phyloP scores from a whole-genome alignment of 1,140 invertebrate genomes.

The Arctopsyche grandis region DNA sequence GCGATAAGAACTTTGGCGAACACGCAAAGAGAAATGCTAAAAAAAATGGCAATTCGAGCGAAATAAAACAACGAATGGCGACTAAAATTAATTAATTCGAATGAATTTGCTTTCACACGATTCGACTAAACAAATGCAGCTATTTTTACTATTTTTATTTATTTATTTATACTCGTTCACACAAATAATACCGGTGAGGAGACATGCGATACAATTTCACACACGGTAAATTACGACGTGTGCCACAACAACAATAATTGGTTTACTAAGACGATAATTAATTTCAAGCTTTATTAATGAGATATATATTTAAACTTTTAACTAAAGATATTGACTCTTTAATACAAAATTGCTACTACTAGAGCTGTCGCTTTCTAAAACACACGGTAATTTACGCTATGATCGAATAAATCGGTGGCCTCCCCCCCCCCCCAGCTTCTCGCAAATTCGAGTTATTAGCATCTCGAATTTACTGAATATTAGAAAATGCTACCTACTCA shows the following conservation, averaged over 20 bases:
- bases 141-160: not conserved
- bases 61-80: not conserved
- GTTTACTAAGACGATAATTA: not conserved
- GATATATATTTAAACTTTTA: too few relatives aligned
- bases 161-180: not conserved
- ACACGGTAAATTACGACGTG: not conserved
- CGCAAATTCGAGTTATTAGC: too few relatives aligned
- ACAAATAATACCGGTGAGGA: not conserved
- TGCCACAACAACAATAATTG: not conserved
- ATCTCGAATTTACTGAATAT: too few relatives aligned
- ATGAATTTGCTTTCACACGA: conserved; percentile 12
- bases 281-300: not conserved
- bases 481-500: too few relatives aligned
- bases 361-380: too few relatives aligned
- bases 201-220: conserved; percentile 13
- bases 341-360: too few relatives aligned
- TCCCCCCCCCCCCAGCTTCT: too few relatives aligned
- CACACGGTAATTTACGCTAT: too few relatives aligned
- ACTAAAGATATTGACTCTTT: too few relatives aligned
- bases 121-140: not conserved
- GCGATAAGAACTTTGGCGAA: not conserved
- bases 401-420: too few relatives aligned
- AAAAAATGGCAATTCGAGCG: not conserved
- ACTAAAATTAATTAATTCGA: not conserved
- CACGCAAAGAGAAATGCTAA: not conserved